Conservation (phyloP, 2,797 vertebrate species). For the Megalops cyprinoides region DNA sequence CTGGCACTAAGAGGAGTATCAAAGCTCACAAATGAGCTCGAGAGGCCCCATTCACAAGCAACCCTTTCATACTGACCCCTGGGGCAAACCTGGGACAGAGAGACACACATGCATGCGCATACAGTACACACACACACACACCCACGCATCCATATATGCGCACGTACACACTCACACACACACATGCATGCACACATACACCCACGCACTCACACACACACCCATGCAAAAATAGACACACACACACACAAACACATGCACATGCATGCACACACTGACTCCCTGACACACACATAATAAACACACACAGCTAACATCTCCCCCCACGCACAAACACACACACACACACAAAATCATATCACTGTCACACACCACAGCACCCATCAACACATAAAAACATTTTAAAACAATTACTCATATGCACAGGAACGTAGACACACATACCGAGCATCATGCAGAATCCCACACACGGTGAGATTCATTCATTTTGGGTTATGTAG, state of each 20-base stretch:
- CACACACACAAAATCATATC: too few species aligned
- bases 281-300: too few species aligned
- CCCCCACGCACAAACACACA: too few species aligned
- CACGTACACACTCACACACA: conserved; percentile 32
- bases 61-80: conserved; percentile 75
- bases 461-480: too few species aligned
- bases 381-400: too few species aligned
- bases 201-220: conserved; percentile 45
- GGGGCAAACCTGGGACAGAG: conserved; percentile 51
- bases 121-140: too few species aligned
- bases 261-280: conserved; percentile 35
- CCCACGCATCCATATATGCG: conserved; percentile 22
- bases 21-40: conserved; percentile 59
- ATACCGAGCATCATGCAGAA: too few species aligned
- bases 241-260: conserved; percentile 35
- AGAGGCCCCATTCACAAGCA: conserved; percentile 64
- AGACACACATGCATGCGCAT: conserved; percentile 53
- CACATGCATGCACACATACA: conserved; percentile 11
- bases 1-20: conserved; percentile 51
- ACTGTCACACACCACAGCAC: too few species aligned
- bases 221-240: conserved; percentile 45
- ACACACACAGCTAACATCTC: too few species aligned
- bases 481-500: too few species aligned
- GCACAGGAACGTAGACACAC: too few species aligned
- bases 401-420: too few species aligned